phyloP scores from a whole-genome alignment of 1,140 invertebrate genomes.

The Drosophila aff. region DNA sequence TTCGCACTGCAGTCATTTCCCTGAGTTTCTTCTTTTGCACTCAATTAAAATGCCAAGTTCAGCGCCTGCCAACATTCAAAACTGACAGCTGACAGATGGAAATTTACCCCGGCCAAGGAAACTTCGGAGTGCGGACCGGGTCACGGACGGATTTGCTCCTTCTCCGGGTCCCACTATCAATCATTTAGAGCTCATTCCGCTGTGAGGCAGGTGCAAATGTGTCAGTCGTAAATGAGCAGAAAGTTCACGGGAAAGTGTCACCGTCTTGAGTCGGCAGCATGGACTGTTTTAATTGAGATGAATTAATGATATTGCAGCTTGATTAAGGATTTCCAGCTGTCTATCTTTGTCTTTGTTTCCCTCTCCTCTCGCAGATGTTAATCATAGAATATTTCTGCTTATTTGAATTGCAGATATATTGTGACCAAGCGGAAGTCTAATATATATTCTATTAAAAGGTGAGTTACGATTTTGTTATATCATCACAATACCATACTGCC shows the following conservation, averaged over 20 bases:
- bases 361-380: background rate
- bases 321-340: constrained; percentile 18
- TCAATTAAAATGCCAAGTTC: constrained; percentile 80
- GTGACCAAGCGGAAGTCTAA: background rate
- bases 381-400: constrained; percentile 7
- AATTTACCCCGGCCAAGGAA: constrained; percentile 32
- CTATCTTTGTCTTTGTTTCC: background rate
- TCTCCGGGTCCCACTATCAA: constrained; percentile 51
- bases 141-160: constrained; percentile 42
- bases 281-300: constrained; percentile 34
- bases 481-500: background rate
- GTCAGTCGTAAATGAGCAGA: constrained; percentile 52
- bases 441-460: constrained; percentile 9
- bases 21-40: constrained; percentile 44
- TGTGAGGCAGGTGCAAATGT: constrained; percentile 64
- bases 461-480: constrained; percentile 5
- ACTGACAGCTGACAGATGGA: constrained; percentile 79
- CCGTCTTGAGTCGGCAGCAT: constrained; percentile 15
- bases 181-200: constrained; percentile 45
- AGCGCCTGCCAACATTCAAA: constrained; percentile 64
- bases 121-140: constrained; percentile 22
- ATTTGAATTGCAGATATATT: constrained; percentile 16
- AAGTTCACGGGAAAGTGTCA: constrained; percentile 42
- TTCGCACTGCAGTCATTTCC: constrained; percentile 31
- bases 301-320: constrained; percentile 41